Base-by-base conservation (phyloP, 2,888 invertebrate genomes). In the Neoascia interrupta region DNA sequence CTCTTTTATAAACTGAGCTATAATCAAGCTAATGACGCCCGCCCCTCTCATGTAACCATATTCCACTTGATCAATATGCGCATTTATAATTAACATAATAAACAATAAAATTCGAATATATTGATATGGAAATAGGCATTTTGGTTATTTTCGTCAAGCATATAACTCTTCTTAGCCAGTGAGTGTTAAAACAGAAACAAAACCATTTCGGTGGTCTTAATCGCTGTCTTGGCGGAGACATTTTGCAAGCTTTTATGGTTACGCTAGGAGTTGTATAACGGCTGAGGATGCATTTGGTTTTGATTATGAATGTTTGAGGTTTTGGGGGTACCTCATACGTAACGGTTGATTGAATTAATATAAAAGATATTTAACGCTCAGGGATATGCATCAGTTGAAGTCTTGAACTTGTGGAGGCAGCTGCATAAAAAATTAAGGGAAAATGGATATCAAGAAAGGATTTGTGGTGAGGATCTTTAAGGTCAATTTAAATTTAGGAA, bases 231-330 rank as follows among this genome's bases (percentile, higher is more conserved):
- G n/a, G 23, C 21, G 58, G 34, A 41, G 36, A 16, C 15, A 72
- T 72, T 79, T 79, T 72, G 72, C 76, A 79, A 79, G 72, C 60
- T 10, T 43, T 47, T 47, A n/a, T 64, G 19, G 66, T 72, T 66
- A 61, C 54, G 66, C 49, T 41, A 34, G 5, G 13, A 23, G 15
- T 79, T 79, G 60, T 72, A 66, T 79, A 79, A 79, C 54, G 54
- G 54, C 8, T 34, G 34, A 58, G 56, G 66, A 60, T 74, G 60
- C 73, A 73, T 66, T 73, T 58, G 11, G 15, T 34, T 51, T 49
- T 15, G 43, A 53, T 60, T 23, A 34, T n/a, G n/a, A n/a, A n/a
- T n/a, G n/a, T 31, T 19, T 45, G 6, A 19, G 26, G 18, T 39
- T 4, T 37, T 1, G 18, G 41, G 5, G 10, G 8, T 31, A 8